These are phyloP conservation scores for Scomber scombrus DNA, from an alignment of 2,113 vertebrate genomes.

Conservation along the genomic window DNA sequence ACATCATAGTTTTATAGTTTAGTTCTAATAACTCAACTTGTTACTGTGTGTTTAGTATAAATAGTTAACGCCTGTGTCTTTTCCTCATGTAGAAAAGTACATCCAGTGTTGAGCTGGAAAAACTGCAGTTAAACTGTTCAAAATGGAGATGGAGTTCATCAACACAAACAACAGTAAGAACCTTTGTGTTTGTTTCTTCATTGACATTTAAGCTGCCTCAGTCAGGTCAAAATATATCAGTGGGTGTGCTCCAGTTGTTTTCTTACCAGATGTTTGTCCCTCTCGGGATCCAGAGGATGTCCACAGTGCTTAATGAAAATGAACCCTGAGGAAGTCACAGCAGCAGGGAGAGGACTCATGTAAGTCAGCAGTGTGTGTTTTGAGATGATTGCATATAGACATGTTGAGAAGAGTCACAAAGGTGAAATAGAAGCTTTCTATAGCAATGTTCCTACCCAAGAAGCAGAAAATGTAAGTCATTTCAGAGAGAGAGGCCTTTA, in stretches of 20 bases:
- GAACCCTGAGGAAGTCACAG: slow-evolving; percentile 85
- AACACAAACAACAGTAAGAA: slow-evolving; percentile 88
- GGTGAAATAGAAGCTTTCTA: too few species aligned
- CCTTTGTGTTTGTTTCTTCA: background rate
- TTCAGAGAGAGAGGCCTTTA: too few species aligned
- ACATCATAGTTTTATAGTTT: too few species aligned
- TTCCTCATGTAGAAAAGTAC: slow-evolving; percentile 75
- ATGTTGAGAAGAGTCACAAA: too few species aligned
- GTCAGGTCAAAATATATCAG: too few species aligned
- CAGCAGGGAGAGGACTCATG: slow-evolving; percentile 87
- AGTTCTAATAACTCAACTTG: too few species aligned
- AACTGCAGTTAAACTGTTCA: slow-evolving; percentile 85
- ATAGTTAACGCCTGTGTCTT: background rate
- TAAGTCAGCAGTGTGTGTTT: slow-evolving; percentile 66
- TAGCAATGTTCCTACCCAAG: too few species aligned
- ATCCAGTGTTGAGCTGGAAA: slow-evolving; percentile 86
- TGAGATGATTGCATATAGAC: too few species aligned
- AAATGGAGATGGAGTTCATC: slow-evolving; percentile 86
- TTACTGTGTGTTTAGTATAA: too few species aligned
- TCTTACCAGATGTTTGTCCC: background rate
- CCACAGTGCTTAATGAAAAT: slow-evolving; percentile 80
- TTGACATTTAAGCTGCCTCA: too few species aligned
- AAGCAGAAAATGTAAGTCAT: too few species aligned
- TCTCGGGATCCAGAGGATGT: slow-evolving; percentile 78
- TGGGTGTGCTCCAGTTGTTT: too few species aligned